Evolutionary conservation across 2,888 invertebrate genomes (phyloP), one percentile per base, ranked within the genome.

Genomic region (Oscheius sp.): DNA sequence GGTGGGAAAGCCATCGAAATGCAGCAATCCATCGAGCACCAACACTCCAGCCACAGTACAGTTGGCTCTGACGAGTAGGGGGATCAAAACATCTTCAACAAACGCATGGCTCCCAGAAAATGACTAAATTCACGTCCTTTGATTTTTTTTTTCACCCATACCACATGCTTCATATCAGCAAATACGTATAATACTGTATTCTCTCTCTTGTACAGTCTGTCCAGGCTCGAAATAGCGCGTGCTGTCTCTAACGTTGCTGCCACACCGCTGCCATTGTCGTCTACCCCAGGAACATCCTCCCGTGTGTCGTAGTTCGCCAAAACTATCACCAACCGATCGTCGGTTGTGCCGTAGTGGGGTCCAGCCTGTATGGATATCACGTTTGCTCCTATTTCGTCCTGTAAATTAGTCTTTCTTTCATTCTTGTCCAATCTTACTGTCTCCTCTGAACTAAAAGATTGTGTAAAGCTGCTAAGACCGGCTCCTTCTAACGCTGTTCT

Each of bases 191-290:
- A 72, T 37, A 82, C 76, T 0, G 80, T 81, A 50, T 78, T 66
- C 29, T 76, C 58, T 57, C 80, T 60, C 37, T 73, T 59, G 59
- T 82, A 82, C 33, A 82, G 70, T 11, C 66, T 70, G 66, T 81
- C 80, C 35, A 82, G 51, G 10, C 78, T 78, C 2, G 78, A 68
- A 53, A 82, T 35, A 2, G 77, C 75, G 4, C 82, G 47, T 0
- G 82, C 82, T 0, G 78, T 74, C 42, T 82, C 82, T 37, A 82
- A 51, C 0, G 75, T 73, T 0, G 81, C 83, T 10, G 83, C 81
- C 53, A 83, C 81, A 0, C 83, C 83, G 5, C 75, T 74, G 7
- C 83, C 83, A 71, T 83, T 83, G 58, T 83, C 83, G 73, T 81
- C 83, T 2, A 83, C 83, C 0, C 83, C 80, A 32, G 76, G 78